Base-by-base conservation (phyloP, 2,113 vertebrate genomes). In the Prochilodus magdalenae region DNA sequence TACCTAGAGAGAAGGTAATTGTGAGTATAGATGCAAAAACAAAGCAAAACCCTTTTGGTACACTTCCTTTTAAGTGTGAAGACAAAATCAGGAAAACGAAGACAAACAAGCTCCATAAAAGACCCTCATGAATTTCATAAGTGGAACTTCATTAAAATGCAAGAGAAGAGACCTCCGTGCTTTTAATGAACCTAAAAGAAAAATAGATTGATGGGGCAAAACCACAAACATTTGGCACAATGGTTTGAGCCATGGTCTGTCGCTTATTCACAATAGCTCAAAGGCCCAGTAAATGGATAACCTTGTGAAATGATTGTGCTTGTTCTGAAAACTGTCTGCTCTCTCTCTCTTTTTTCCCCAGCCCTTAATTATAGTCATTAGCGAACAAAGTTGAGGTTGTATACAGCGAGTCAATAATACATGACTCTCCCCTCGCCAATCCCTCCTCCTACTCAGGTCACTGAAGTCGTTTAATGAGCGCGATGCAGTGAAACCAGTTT, bases 361-460 rank as follows among this genome's bases (percentile, higher is more conserved):
- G 70, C 47, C 60, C 80, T 60, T 85, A 78, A 82, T 82, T 75
- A 79, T 71, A 82, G 80, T 75, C 71, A 79, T 85, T 85, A 79
- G 60, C 27, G 40, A 84, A 63, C 79, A 79, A 53, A 70, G 63
- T 44, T 73, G 57, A 76, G 53, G 57, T 83, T 80, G 73, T 59
- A 16, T 74, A 77, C 47, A n/a, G 44, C 53, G 49, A 77, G 78
- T 73, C 82, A 81, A 80, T 67, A 83, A 75, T 74, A 78, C 69
- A 86, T 86, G 47, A 30, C 71, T 74, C 72, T 77, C 16, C 62
- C 27, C 26, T 27, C 60, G 29, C 44, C 60, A 73, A 65, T 79
- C 30, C 7, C 30, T 81, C 73, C 73, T 47, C 65, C 73, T 57
- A 73, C 85, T 83, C n/a, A 60, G 72, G 85, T 73, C 30, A 53